phyloP scores from a whole-genome alignment of 2,888 invertebrate species.

The Tethea ocularis region DNA sequence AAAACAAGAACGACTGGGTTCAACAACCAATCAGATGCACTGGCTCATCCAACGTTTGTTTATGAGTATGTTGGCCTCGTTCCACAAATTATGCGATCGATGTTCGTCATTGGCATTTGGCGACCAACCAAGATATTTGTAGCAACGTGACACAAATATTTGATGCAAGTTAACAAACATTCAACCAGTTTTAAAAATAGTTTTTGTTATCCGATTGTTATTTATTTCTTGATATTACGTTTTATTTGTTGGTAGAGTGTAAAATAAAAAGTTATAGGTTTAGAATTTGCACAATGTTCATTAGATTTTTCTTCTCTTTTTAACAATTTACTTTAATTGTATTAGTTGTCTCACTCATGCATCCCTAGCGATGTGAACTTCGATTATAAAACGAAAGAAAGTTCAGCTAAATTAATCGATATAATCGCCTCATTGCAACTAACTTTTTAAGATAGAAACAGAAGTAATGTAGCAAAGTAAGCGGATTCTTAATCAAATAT shows the following conservation, averaged over 20 bases:
- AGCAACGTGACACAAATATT: conserved; percentile 8
- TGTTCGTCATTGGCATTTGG: conserved; percentile 56
- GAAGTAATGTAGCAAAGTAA: too few relatives aligned
- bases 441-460: too few relatives aligned
- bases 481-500: too few relatives aligned
- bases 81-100: conserved; percentile 57
- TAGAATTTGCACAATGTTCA: background rate
- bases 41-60: conserved; percentile 63
- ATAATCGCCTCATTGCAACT: background rate
- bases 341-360: background rate
- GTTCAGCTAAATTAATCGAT: background rate
- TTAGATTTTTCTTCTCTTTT: background rate
- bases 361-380: background rate
- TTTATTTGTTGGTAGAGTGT: background rate
- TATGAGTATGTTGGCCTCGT: conserved; percentile 59
- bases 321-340: background rate
- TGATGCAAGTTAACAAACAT: background rate
- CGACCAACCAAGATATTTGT: conserved; percentile 47
- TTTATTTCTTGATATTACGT: background rate
- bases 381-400: background rate
- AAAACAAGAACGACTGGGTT: conserved; percentile 38
- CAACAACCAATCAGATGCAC: conserved; percentile 51
- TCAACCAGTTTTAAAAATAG: background rate
- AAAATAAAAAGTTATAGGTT: background rate
- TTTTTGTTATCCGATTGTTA: background rate